Base-by-base conservation (phyloP, 2,797 vertebrate genomes). In the Anguilla marmorata region DNA sequence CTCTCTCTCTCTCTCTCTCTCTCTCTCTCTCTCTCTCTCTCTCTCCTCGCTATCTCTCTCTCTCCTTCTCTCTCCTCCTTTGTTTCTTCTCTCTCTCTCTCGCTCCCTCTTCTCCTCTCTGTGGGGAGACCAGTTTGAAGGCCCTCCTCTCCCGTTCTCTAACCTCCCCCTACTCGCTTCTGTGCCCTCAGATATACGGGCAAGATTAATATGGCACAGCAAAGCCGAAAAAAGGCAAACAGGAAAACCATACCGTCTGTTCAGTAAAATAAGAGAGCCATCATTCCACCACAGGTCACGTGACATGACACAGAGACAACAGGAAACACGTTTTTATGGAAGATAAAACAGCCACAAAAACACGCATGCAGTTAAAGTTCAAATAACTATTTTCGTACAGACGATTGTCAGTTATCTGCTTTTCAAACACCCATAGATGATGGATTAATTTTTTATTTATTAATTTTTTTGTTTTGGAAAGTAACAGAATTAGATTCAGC, bases 401-500 rank as follows among this genome's bases (percentile, higher is more conserved):
- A 41, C 19, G 12, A 41, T 41, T 37, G 33, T 41, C 72, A 37
- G 2, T 41, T 7, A 19, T 16, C 56, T 0, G 11, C 37, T 9
- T 14, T 33, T 80, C 45, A 87, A 11, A 60, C 56, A 30, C 5
- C 37, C 50, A 14, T 58, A 12, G 58, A 27, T 21, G 33, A 58
- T 52, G 1, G 45, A 45, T 27, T 14, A 50, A 27, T 4, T 45
- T 1, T 56, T 4, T 24, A 27, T 87, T 83, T 83, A 21, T 33
- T 63, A 87, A 84, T 88, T 27, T 86, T 87, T 63, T 93, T 91
- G 88, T 56, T 90, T 94, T 93, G 92, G 90, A 91, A 94, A 93
- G 92, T 93, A 96, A 96, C 94, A 93, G 94, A 95, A 96, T 96
- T 84, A 91, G 90, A 95, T 94, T 89, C 91, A 91, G 91, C 89